These are phyloP conservation scores for Drosophila yooni DNA, from an alignment of 2,888 invertebrate genomes.

Conservation along the genomic window DNA sequence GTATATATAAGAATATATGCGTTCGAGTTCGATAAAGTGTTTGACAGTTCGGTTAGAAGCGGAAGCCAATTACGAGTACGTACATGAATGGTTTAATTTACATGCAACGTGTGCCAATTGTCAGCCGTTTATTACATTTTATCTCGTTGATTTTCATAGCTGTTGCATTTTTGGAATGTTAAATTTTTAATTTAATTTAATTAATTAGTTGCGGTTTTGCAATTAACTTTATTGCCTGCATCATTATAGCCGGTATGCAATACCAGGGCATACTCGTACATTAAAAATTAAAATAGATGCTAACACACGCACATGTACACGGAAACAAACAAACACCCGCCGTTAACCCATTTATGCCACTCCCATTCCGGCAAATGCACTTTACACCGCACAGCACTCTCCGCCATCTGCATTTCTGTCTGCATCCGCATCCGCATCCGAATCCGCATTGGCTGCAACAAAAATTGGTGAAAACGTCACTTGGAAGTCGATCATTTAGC, in stretches of 20 bases:
- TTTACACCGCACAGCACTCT: conserved; percentile 58
- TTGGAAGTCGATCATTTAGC: conserved; percentile 75
- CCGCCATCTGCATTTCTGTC: conserved; percentile 34
- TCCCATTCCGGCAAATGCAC: conserved; percentile 52
- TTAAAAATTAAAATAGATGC: conserved; percentile 75
- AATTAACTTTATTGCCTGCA: conserved; percentile 84
- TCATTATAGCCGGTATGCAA: conserved; percentile 70
- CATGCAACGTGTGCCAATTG: conserved; percentile 76
- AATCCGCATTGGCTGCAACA: conserved; percentile 20
- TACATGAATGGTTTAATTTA: conserved; percentile 66
- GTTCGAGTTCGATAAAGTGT: conserved; percentile 50
- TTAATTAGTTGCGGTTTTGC: conserved; percentile 84
- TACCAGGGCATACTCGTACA: conserved; percentile 66
- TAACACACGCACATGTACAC: conserved; percentile 33
- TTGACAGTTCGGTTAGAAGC: conserved; percentile 52
- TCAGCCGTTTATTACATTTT: conserved; percentile 78
- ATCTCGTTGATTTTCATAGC: conserved; percentile 78
- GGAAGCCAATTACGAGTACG: conserved; percentile 52
- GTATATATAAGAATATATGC: not conserved
- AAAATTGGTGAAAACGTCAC: conserved; percentile 62
- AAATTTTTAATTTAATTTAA: conserved; percentile 83
- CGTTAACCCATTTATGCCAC: conserved; percentile 42
- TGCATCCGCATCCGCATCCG: conserved; percentile 9
- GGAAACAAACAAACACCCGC: conserved; percentile 27
- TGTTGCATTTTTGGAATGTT: conserved; percentile 76